These are phyloP conservation scores for Patella ulyssiponensis DNA, from an alignment of 2,888 invertebrate genomes.

Conservation along the genomic window DNA sequence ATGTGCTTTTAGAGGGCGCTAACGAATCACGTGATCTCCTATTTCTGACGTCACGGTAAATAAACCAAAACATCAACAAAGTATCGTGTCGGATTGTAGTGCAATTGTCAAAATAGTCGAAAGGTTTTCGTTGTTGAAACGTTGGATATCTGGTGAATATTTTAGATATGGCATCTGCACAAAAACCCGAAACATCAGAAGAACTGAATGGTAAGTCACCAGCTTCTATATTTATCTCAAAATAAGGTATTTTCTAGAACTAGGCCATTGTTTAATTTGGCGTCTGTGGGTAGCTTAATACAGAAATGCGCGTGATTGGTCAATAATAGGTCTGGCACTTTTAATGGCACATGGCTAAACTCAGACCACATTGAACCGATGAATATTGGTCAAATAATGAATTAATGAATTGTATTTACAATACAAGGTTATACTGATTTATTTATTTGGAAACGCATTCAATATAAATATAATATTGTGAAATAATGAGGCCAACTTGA, in stretches of 20 bases:
- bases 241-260: slow-evolving; percentile 17
- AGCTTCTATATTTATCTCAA: slow-evolving; percentile 11
- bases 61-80: slow-evolving; percentile 42
- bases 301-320: not conserved
- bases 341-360: no score
- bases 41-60: slow-evolving; percentile 38
- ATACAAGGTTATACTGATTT: no score
- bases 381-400: no score
- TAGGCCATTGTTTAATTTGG: slow-evolving; percentile 23
- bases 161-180: slow-evolving; percentile 22
- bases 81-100: slow-evolving; percentile 27
- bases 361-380: no score
- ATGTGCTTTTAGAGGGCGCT: slow-evolving; percentile 16
- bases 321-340: not conserved
- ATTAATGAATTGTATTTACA: no score
- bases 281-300: slow-evolving; percentile 4
- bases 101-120: no score
- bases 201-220: slow-evolving; percentile 29
- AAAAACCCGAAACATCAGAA: slow-evolving; percentile 23
- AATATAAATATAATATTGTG: no score
- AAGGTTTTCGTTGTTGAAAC: no score
- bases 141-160: no score
- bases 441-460: no score
- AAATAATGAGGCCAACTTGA: no score
- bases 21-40: slow-evolving; percentile 29